phyloP scores from a whole-genome alignment of 2,888 invertebrate species.

The Synanthedon andrenaeformis region DNA sequence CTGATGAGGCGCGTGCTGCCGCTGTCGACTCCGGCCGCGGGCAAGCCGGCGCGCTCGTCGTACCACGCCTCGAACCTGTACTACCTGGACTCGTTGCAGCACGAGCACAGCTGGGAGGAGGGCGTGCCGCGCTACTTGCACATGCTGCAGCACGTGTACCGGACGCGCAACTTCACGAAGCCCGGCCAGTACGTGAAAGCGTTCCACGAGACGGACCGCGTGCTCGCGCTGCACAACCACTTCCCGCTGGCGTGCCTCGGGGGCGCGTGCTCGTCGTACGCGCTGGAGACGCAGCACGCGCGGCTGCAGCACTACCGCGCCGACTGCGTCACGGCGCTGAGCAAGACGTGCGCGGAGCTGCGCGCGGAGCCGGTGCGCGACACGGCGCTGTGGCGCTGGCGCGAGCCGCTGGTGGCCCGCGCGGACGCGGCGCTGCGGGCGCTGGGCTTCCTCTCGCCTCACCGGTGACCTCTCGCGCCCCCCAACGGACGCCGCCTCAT shows the following conservation, averaged over 20 bases:
- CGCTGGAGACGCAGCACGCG: slow-evolving; percentile 84
- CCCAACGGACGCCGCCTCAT: slow-evolving; percentile 1
- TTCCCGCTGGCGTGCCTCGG: slow-evolving; percentile 91
- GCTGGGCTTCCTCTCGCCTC: slow-evolving; percentile 76
- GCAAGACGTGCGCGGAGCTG: slow-evolving; percentile 86
- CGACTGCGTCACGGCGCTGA: slow-evolving; percentile 89
- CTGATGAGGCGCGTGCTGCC: slow-evolving; percentile 80
- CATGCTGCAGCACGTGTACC: slow-evolving; percentile 92
- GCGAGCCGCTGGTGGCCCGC: slow-evolving; percentile 78
- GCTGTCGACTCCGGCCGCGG: slow-evolving; percentile 69
- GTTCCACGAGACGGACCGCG: slow-evolving; percentile 92
- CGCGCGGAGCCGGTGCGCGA: slow-evolving; percentile 86
- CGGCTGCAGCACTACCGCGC: slow-evolving; percentile 94
- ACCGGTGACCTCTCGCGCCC: slow-evolving; percentile 21
- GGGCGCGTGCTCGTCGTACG: slow-evolving; percentile 85
- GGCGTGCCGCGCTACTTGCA: slow-evolving; percentile 90
- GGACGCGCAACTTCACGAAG: slow-evolving; percentile 91
- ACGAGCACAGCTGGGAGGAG: slow-evolving; percentile 82
- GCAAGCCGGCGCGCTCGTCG: slow-evolving; percentile 74
- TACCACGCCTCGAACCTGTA: slow-evolving; percentile 94
- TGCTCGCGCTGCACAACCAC: slow-evolving; percentile 91
- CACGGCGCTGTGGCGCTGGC: slow-evolving; percentile 89
- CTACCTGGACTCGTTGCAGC: slow-evolving; percentile 88
- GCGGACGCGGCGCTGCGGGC: slow-evolving; percentile 77
- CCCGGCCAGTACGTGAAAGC: slow-evolving; percentile 94